Evolutionary conservation across 2,113 vertebrate species (phyloP).

Genomic region (Aspidoscelis tigris): DNA sequence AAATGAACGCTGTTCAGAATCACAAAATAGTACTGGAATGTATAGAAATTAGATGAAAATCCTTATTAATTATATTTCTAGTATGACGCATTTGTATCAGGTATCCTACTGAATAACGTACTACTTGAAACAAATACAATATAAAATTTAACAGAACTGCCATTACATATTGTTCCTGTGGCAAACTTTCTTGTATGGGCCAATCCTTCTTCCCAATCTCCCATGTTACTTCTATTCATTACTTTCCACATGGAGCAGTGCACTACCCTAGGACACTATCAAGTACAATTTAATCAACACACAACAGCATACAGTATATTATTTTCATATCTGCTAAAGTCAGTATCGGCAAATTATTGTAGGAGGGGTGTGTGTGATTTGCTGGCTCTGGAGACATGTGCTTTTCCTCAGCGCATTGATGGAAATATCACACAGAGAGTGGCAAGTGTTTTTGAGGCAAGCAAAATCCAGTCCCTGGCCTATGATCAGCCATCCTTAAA

Average conservation of each 20-base stretch:
- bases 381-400: too few relatives aligned
- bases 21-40: not conserved
- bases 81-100: too few relatives aligned
- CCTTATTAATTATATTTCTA: not conserved
- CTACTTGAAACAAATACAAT: not conserved
- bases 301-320: not conserved
- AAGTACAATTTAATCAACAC: not conserved
- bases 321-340: not conserved
- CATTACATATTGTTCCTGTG: not conserved
- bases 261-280: not conserved
- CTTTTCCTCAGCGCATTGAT: too few relatives aligned
- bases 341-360: not conserved
- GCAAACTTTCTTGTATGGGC: not conserved
- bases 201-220: not conserved
- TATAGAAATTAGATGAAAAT: not conserved
- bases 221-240: not conserved
- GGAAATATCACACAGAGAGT: too few relatives aligned
- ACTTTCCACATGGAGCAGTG: not conserved
- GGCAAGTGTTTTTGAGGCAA: too few relatives aligned
- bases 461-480: too few relatives aligned
- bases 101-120: not conserved
- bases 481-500: too few relatives aligned
- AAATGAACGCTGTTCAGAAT: not conserved
- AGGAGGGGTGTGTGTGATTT: too few relatives aligned
- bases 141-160: not conserved